Evolutionary conservation across 1,140 invertebrate species (phyloP), one percentile per base, ranked within the genome.

Genomic region (Ephestia elutella): DNA sequence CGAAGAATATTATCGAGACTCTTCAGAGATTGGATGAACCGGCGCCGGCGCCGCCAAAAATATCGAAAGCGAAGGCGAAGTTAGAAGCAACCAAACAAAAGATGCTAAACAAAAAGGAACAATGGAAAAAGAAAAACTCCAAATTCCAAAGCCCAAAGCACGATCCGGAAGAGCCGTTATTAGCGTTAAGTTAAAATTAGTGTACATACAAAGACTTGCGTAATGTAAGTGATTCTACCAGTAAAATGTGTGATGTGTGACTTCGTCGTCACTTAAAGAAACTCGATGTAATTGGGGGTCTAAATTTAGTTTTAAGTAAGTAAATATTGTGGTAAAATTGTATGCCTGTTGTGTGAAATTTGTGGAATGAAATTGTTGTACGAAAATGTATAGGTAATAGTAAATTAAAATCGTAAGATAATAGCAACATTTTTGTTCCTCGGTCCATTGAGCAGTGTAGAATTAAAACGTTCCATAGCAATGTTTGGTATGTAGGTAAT

Each of bases 1-100:
- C 95, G 0, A 94, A 94, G 70, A 96, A 96, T 75, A 96, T 96
- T 59, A 92, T 95, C 48, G 95, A 96, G 77, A 94, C 94, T 35
- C 72, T 96, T 57, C 91, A 93, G 63, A 90, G 94, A 76, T 72
- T 95, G 1, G 94, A 95, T 66, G 83, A 91, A 56, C 83, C 71
- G n/a, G 71, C 20, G 0, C 2, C 79, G 44, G 80, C 60, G 49
- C 78, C 81, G 74, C 86, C 90, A 63, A 96, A 96, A 81, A 81
- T 94, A 20, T 89, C 91, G 11, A 92, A 92, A 70, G 89, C 92
- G 30, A 90, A 91, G 78, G 78, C 90, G 38, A 92, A 92, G 67
- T 91, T 93, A 56, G 80, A 73, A 63, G 69, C 70, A n/a, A 80
- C 82, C 9, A 86, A 86, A 64, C 74, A 80, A 60, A 87, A 82